These are phyloP conservation scores for Prosopocoilus inquinatus DNA, from an alignment of 2,888 invertebrate species.

Conservation along the genomic window DNA sequence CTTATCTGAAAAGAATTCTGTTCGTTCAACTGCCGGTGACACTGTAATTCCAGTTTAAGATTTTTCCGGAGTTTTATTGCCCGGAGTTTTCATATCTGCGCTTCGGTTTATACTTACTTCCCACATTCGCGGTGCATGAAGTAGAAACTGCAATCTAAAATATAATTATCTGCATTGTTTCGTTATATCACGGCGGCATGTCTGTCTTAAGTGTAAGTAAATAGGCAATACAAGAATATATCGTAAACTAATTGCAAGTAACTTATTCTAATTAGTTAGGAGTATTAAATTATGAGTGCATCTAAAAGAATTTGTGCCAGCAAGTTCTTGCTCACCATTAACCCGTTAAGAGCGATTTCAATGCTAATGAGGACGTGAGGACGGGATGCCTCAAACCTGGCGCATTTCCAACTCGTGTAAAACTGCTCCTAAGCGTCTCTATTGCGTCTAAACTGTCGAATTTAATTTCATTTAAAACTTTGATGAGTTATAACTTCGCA, in stretches of 20 bases:
- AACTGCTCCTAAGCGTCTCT: slow-evolving; percentile 9
- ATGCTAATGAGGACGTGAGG: slow-evolving; percentile 14
- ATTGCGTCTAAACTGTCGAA: slow-evolving; percentile 2
- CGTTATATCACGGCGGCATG: background rate
- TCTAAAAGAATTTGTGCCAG: background rate
- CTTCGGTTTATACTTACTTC: slow-evolving; percentile 19
- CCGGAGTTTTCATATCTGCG: slow-evolving; percentile 35
- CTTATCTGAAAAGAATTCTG: slow-evolving; percentile 41
- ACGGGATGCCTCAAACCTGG: slow-evolving; percentile 16
- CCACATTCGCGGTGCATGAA: slow-evolving; percentile 34
- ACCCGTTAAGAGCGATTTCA: slow-evolving; percentile 19
- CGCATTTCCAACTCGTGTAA: slow-evolving; percentile 16
- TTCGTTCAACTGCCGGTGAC: slow-evolving; percentile 45
- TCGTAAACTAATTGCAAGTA: background rate
- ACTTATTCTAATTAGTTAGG: too few species aligned
- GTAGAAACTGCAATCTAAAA: slow-evolving; percentile 27
- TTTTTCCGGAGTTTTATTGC: slow-evolving; percentile 31
- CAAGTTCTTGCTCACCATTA: slow-evolving; percentile 15
- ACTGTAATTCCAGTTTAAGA: slow-evolving; percentile 46
- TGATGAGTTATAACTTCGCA: background rate
- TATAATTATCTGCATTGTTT: slow-evolving; percentile 14
- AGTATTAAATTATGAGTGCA: too few species aligned
- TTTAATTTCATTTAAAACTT: slow-evolving; percentile 19
- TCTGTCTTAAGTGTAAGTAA: too few species aligned
- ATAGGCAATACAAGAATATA: too few species aligned